Evolutionary conservation across 2,888 invertebrate species (phyloP).

Genomic region (Reticulitermes lucifugus): DNA sequence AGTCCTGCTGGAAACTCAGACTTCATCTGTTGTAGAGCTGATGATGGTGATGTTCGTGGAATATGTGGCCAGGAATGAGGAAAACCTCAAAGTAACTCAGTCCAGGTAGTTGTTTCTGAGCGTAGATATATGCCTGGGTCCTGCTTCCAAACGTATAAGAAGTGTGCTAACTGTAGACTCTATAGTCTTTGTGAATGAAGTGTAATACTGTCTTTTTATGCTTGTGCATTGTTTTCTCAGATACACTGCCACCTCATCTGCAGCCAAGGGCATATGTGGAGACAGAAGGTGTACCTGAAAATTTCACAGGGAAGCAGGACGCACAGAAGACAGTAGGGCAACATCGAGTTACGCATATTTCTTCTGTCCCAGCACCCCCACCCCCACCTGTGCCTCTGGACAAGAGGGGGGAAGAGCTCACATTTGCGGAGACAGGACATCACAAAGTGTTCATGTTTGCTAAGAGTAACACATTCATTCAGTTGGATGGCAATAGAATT

Average conservation of each 20-base stretch:
- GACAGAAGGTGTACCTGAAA: not conserved
- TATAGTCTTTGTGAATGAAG: no score
- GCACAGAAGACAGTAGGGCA: not conserved
- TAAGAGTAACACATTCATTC: slow-evolving; percentile 90
- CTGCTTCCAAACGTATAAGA: no score
- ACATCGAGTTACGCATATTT: not conserved
- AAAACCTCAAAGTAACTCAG: no score
- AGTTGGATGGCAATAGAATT: slow-evolving; percentile 90
- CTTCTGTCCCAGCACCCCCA: slow-evolving; percentile 57
- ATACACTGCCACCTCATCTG: slow-evolving; percentile 68
- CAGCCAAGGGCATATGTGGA: slow-evolving; percentile 31
- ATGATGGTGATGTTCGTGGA: no score
- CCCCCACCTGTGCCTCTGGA: slow-evolving; percentile 77
- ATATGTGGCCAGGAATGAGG: no score
- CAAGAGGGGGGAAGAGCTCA: slow-evolving; percentile 81
- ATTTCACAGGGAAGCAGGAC: not conserved
- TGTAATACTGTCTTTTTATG: no score
- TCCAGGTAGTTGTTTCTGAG: no score
- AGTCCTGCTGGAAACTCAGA: no score
- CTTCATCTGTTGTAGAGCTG: no score
- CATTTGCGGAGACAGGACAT: slow-evolving; percentile 87
- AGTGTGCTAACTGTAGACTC: no score
- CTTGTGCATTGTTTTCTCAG: slow-evolving; percentile 57
- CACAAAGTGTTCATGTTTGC: slow-evolving; percentile 93
- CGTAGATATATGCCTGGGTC: no score